These are phyloP conservation scores for Thamnophis elegans DNA, from an alignment of 2,797 vertebrate genomes.

Conservation along the genomic window DNA sequence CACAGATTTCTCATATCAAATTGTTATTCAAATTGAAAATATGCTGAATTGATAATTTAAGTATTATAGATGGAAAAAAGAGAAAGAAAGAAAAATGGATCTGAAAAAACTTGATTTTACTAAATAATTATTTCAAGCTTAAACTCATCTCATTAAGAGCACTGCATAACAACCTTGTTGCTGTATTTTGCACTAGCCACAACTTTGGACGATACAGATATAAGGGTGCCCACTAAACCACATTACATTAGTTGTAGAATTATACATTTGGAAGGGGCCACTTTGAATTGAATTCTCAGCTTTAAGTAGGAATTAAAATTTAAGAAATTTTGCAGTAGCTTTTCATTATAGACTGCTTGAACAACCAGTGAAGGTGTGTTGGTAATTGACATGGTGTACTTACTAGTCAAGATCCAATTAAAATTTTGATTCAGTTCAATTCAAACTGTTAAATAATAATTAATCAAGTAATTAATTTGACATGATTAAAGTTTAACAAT, in stretches of 20 bases:
- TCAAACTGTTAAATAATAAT: no score
- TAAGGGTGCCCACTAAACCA: background rate
- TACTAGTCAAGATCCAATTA: background rate
- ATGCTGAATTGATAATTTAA: background rate
- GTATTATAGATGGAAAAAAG: background rate
- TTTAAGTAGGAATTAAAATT: background rate
- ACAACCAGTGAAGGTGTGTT: background rate
- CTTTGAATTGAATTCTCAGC: background rate
- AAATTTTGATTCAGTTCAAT: background rate
- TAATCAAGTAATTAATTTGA: background rate
- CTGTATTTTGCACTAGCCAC: background rate
- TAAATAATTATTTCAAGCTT: background rate
- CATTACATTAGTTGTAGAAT: background rate
- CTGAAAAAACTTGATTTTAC: background rate
- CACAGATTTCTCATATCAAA: background rate
- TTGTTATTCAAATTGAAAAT: background rate
- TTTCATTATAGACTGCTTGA: background rate
- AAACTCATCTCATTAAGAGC: background rate
- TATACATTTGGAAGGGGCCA: background rate
- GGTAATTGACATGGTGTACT: background rate
- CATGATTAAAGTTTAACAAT: background rate
- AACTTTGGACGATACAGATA: background rate
- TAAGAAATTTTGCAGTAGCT: background rate
- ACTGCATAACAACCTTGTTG: background rate
- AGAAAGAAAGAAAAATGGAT: background rate